phyloP scores from a whole-genome alignment of 1,140 invertebrate species.

The Trichonephila clavata region DNA sequence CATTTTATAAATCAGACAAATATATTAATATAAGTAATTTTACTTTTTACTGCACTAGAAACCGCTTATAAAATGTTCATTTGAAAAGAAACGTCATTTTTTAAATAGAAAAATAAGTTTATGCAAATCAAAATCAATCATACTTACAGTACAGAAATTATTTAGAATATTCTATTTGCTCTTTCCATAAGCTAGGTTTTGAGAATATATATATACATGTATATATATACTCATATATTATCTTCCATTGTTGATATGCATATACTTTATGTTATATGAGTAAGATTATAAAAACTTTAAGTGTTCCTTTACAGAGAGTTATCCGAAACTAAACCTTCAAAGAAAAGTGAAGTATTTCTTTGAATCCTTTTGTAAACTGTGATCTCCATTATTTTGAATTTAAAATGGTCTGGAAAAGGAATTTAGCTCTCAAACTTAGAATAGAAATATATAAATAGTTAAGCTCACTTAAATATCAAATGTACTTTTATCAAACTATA shows the following conservation, averaged over 20 bases:
- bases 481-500: too few species aligned
- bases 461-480: too few species aligned
- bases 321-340: neutral
- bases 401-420: too few species aligned
- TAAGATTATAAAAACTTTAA: neutral
- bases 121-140: neutral
- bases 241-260: slow-evolving; percentile 12
- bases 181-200: neutral
- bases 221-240: neutral
- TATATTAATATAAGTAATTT: too few species aligned
- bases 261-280: neutral
- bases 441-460: too few species aligned
- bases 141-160: neutral
- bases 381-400: neutral
- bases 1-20: too few species aligned
- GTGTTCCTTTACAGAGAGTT: neutral
- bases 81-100: too few species aligned
- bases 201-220: too few species aligned
- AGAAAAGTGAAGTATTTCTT: neutral
- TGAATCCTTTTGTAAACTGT: neutral
- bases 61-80: too few species aligned
- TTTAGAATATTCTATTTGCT: neutral
- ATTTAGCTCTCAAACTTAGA: too few species aligned
- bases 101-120: neutral
- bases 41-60: too few species aligned